Percentiles rank a stretch among this genome's conserved stretches.
Conservation (phyloP, 2,888 invertebrate genomes). For the Spodoptera picta region DNA sequence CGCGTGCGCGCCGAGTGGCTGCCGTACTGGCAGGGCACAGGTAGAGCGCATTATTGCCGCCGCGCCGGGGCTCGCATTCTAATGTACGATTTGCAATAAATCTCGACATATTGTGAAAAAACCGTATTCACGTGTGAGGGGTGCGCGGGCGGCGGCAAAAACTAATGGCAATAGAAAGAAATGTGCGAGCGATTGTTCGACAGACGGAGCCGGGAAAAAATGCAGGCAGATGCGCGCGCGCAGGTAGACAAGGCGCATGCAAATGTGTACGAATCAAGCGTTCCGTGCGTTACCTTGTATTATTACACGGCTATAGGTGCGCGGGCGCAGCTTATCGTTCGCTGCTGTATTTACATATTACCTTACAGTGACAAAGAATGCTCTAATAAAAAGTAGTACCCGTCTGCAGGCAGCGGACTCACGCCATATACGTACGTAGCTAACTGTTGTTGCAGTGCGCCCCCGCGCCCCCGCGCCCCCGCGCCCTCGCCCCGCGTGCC, state of each 20-base stretch:
- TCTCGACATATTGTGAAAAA: slow-evolving; percentile 66
- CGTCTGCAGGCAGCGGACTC: slow-evolving; percentile 24
- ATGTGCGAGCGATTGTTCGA: slow-evolving; percentile 74
- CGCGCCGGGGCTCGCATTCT: slow-evolving; percentile 35
- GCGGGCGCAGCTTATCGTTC: slow-evolving; percentile 6
- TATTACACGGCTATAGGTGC: slow-evolving; percentile 1
- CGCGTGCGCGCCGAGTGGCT: slow-evolving; percentile 2
- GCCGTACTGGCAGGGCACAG: neutral
- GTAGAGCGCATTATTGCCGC: slow-evolving; percentile 15
- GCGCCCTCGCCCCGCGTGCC: no score
- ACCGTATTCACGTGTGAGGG: slow-evolving; percentile 65
- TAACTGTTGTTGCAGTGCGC: slow-evolving; percentile 13
- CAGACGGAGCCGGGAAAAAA: slow-evolving; percentile 62
- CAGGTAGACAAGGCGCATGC: slow-evolving; percentile 74
- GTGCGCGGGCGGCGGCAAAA: slow-evolving; percentile 49
- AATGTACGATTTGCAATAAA: slow-evolving; percentile 69
- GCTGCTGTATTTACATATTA: slow-evolving; percentile 39
- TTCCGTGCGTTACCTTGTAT: slow-evolving; percentile 13
- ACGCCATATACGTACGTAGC: slow-evolving; percentile 19
- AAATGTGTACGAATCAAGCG: slow-evolving; percentile 53
- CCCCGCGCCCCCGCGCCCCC: no score
- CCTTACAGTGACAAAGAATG: slow-evolving; percentile 32
- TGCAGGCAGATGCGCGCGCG: slow-evolving; percentile 66
- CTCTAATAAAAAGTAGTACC: slow-evolving; percentile 24
- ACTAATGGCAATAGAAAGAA: slow-evolving; percentile 71